Base-by-base conservation (phyloP, 2,797 vertebrate genomes). In the Monodelphis domestica region DNA sequence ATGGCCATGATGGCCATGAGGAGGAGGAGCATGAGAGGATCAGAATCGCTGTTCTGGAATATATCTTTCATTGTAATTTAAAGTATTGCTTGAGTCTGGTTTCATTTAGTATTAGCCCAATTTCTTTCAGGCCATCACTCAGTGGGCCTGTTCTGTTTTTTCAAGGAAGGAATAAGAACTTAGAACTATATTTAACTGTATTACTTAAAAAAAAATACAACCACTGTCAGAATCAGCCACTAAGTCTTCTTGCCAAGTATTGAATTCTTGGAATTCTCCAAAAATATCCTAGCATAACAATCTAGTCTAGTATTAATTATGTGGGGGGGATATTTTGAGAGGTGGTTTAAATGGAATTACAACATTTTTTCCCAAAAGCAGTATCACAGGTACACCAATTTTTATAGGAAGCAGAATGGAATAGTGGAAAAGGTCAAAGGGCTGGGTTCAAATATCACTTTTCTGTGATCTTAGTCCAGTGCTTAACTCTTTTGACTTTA, bases 61-160 rank as follows among this genome's bases (percentile, higher is more conserved):
- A 54, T 30, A 29, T 70, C 30, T 24, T n/a, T 63, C 88, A 53
- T 89, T 51, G 56, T 92, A 87, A 59, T 51, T 54, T 50, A 78
- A 57, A 33, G 88, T 54, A 51, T 90, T 95, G 78, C 84, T 91
- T 93, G 7, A 57, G 88, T 95, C 57, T 94, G 88, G 94, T 94
- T 96, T 97, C 57, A 55, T 91, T 91, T 87, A 95, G 56, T n/a
- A 78, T 89, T 53, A 45, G 59, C 55, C 92, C 94, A n/a, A 87
- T 95, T 95, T 96, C 78, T 94, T 96, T 95, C n/a, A 93, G 88
- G 70, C 52, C 12, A 91, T 92, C 94, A 89, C 70, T 88, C 38
- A 45, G 24, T 29, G 6, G 53, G 87, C 63, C 53, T 57, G 11
- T 89, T 90, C 95, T 92, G 88, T 7, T 95, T 94, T 54, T 92